Evolutionary conservation across 2,888 invertebrate species (phyloP).

Genomic region (Loripinus fragilis): DNA sequence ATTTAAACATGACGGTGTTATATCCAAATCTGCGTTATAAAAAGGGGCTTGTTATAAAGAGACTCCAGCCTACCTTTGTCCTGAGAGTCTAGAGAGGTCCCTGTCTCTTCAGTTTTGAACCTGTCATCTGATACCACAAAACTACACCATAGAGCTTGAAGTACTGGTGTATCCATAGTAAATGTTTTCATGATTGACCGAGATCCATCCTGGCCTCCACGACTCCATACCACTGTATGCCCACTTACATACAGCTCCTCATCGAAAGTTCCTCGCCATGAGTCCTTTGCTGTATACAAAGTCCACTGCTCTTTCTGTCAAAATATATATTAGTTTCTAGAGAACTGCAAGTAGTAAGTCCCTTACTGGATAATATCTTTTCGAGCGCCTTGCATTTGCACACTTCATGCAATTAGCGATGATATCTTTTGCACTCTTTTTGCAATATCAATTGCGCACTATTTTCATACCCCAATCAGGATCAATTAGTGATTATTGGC

Average conservation of each 20-base stretch:
- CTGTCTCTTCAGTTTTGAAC: conserved; percentile 48
- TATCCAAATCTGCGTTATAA: too few species aligned
- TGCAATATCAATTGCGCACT: too few species aligned
- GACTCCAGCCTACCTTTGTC: background rate
- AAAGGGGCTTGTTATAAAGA: too few species aligned
- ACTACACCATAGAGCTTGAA: conserved; percentile 82
- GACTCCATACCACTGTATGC: conserved; percentile 92
- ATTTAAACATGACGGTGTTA: too few species aligned
- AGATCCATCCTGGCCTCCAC: conserved; percentile 80
- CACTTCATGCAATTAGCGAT: too few species aligned
- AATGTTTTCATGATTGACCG: conserved; percentile 87
- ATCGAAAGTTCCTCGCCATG: conserved; percentile 84
- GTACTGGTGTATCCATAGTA: conserved; percentile 92
- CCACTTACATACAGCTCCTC: conserved; percentile 95
- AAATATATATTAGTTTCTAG: too few species aligned
- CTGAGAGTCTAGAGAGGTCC: conserved; percentile 40
- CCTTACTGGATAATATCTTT: too few species aligned
- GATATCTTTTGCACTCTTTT: too few species aligned
- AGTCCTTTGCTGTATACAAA: conserved; percentile 53
- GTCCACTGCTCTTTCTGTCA: conserved; percentile 76
- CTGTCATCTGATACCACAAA: conserved; percentile 33
- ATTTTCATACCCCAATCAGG: too few species aligned
- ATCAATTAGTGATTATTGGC: too few species aligned
- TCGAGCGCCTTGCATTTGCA: too few species aligned
- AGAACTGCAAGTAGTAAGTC: too few species aligned